phyloP scores from a whole-genome alignment of 2,888 invertebrate species.

The Xanthorhoe designata region DNA sequence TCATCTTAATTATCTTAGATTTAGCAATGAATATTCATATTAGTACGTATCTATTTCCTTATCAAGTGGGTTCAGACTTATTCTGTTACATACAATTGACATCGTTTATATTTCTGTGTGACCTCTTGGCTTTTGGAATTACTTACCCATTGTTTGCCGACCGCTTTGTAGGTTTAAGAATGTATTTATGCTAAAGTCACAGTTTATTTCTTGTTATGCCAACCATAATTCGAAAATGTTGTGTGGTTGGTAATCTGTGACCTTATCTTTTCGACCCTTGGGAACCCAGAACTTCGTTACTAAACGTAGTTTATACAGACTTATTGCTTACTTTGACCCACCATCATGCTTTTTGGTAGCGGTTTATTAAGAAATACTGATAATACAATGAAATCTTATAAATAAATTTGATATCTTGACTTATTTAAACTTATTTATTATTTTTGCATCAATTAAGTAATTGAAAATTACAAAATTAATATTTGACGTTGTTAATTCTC shows the following conservation, averaged over 20 bases:
- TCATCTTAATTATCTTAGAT: background rate
- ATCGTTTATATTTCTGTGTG: slow-evolving; percentile 26
- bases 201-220: background rate
- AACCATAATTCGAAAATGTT: background rate
- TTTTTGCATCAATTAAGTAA: background rate
- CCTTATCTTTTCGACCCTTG: background rate
- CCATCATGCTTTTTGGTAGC: background rate
- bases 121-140: slow-evolving; percentile 41
- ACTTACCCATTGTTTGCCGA: slow-evolving; percentile 36
- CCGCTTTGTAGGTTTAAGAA: background rate
- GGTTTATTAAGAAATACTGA: background rate
- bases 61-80: slow-evolving; percentile 7
- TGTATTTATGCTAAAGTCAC: background rate
- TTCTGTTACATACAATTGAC: slow-evolving; percentile 29
- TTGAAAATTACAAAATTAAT: background rate
- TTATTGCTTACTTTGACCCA: background rate
- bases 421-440: no score
- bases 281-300: background rate
- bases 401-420: no score
- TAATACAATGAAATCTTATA: no score
- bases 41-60: slow-evolving; percentile 1
- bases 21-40: slow-evolving; percentile 1
- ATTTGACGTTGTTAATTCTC: background rate
- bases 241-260: background rate
- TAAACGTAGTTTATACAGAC: background rate